Evolutionary conservation across 2,113 vertebrate genomes (phyloP).

Genomic region (Sciurus niger): DNA sequence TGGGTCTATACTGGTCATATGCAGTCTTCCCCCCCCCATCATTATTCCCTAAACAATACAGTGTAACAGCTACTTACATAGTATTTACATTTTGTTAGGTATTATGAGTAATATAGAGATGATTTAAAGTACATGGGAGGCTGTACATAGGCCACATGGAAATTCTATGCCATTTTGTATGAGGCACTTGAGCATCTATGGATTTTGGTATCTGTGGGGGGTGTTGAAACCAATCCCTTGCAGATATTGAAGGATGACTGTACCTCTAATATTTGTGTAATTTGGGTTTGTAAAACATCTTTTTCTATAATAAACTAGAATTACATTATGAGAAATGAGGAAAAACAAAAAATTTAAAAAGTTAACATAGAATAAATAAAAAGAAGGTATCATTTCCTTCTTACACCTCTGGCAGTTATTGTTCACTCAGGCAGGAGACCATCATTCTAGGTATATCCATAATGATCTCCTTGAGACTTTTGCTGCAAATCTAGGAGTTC

Average conservation of each 20-base stretch:
- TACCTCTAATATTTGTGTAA: constrained; percentile 22
- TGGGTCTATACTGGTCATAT: not conserved
- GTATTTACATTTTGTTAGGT: not conserved
- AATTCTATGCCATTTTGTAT: not conserved
- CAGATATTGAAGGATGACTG: not conserved
- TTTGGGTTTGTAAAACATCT: constrained; percentile 43
- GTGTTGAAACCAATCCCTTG: not conserved
- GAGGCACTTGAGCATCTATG: not conserved
- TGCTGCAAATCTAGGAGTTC: not conserved
- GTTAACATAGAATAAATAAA: not conserved
- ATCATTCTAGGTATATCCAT: not conserved
- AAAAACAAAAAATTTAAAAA: constrained; percentile 1
- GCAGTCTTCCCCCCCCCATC: not conserved
- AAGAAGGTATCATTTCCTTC: not conserved
- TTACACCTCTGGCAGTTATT: not conserved
- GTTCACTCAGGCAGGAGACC: not conserved
- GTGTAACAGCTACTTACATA: not conserved
- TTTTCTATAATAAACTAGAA: constrained; percentile 41
- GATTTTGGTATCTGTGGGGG: not conserved
- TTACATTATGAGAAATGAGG: constrained; percentile 13
- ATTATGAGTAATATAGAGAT: not conserved
- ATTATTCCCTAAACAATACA: not conserved
- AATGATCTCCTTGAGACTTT: not conserved
- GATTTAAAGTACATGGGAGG: not conserved
- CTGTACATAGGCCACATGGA: not conserved